Evolutionary conservation across 1,140 invertebrate genomes (phyloP), one percentile per base, ranked within the genome.

Genomic region (Cherax destructor): DNA sequence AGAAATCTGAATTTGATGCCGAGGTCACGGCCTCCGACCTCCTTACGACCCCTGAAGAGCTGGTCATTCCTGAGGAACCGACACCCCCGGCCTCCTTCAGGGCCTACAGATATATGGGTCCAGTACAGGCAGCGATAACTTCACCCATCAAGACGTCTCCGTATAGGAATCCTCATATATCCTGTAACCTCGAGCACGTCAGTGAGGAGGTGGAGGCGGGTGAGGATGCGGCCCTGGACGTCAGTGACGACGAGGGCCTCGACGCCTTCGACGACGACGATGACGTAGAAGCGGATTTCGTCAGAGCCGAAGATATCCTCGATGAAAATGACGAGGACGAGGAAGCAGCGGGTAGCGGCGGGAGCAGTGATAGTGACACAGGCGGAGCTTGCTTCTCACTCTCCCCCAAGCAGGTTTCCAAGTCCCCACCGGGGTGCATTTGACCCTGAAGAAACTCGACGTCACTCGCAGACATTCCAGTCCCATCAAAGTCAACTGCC

Each of bases 1-100:
- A 97, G 94, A 95, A 96, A 91, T 96, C 92, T 0, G 92, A 93
- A 78, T 93, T 95, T 41, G 97, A 97, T 94, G 96, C 96, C 11
- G 97, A 97, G 94, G 96, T 92, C 24, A 93, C 93, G 6, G 93
- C 92, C 16, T 76, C 85, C 6, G 89, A 91, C 61, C 72, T 91
- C 41, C 81, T 93, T 47, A 88, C 87, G 13, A 84, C 88, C 30
- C 89, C 92, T 0, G 86, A 93, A n/a, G 89, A 91, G 50, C 83
- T 88, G 30, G 76, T 65, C 6, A 85, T 86, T 24, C 80, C 87
- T 18, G 86, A 91, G 59, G 89, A 91, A 47, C 13, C 86, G 13
- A 80, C 85, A 16, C 89, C 80, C 50, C 86, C 89, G 21, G 89
- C 91, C 47, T 91, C 89, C 85, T 93, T 93, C 76, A 83, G 90